Conservation (phyloP, 2,888 invertebrate genomes). For the Xestia ashworthii region DNA sequence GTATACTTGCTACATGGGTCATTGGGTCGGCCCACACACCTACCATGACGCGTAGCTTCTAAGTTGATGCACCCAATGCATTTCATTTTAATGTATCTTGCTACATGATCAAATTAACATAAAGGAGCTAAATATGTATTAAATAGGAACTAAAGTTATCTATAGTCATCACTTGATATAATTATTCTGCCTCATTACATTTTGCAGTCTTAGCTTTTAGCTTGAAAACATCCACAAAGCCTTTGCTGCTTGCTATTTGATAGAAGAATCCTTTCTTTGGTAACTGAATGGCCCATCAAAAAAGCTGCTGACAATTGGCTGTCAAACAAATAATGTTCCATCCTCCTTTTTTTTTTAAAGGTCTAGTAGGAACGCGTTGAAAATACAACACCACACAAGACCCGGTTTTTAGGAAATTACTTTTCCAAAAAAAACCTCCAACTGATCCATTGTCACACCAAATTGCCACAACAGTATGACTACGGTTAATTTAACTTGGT, state of each 20-base stretch:
- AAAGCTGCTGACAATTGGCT: not conserved
- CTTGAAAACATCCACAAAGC: not conserved
- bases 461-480: too few species aligned
- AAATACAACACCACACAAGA: not conserved
- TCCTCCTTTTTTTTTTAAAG: not conserved
- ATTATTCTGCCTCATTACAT: not conserved
- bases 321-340: not conserved
- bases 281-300: not conserved
- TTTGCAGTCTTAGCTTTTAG: not conserved
- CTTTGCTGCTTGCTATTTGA: not conserved
- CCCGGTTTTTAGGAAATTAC: not conserved
- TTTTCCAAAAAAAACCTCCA: not conserved
- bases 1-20: slow-evolving; percentile 22
- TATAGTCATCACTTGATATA: not conserved
- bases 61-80: slow-evolving; percentile 43
- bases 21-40: slow-evolving; percentile 29
- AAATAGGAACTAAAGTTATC: not conserved
- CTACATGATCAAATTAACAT: not conserved
- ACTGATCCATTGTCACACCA: too few species aligned
- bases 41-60: slow-evolving; percentile 11
- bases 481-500: too few species aligned
- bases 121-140: not conserved
- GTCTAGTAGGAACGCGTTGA: not conserved
- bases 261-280: not conserved
- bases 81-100: slow-evolving; percentile 25